Base-by-base conservation (phyloP, 1,140 invertebrate genomes). In the Elymnias hypermnestra region DNA sequence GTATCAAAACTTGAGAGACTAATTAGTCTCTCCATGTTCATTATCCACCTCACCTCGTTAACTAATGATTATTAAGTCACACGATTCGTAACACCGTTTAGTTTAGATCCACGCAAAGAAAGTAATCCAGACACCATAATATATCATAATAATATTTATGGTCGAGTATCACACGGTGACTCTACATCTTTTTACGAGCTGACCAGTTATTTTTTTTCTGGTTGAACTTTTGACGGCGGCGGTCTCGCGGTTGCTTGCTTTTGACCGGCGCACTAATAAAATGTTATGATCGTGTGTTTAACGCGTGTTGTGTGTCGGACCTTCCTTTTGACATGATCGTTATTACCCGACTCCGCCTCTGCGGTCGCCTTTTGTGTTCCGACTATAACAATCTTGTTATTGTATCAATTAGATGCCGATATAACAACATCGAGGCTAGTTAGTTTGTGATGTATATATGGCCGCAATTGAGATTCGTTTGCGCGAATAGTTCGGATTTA, bases 201-300 rank as follows among this genome's bases (percentile, higher is more conserved):
- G 77, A 81, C 76, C 81, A 72, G 81, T 84, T 83, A 54, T 71
- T 70, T 77, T 79, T 72, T 52, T 79, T 83, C 73, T 72, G 37
- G 64, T 76, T 78, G 78, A 82, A 83, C 78, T 83, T 75, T 76
- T 73, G 81, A 75, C 69, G 72, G 74, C 70, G 73, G 72, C 67
- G 74, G 72, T 75, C 69, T 60, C 70, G 77, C 73, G 77, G 76
- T 72, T 77, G 78, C 76, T 74, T 74, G 78, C 78, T 78, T 83
- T 82, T 79, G 78, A 81, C 76, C 81, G 74, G 60, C 63, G 70
- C 72, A 78, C 82, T 83, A 85, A 85, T 85, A 85, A 85, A 85
- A 85, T 85, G 78, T 85, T 85, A 85, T 83, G 78, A 79, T 79
- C 72, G 81, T 85, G 70, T 85, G 82, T 82, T 85, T 85, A 82